Conservation (phyloP, 2,888 invertebrate species). For the Julus scanicus region DNA sequence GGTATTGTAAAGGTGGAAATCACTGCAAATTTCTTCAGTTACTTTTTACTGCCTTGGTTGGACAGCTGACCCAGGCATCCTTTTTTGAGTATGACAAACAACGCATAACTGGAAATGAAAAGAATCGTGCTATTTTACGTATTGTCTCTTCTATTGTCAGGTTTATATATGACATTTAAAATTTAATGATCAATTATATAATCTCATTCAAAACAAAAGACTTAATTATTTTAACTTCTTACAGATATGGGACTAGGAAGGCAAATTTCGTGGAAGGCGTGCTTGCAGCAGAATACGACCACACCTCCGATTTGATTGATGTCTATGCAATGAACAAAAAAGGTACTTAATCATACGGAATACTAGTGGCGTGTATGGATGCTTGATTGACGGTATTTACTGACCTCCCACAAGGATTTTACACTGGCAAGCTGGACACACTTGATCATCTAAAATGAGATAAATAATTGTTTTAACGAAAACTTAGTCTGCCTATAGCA, state of each 20-base stretch:
- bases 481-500: not conserved
- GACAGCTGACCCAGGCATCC: not conserved
- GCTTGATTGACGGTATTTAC: not conserved
- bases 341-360: slow-evolving; percentile 45
- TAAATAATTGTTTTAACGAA: slow-evolving; percentile 41
- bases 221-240: slow-evolving; percentile 58
- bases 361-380: not conserved
- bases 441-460: slow-evolving; percentile 75
- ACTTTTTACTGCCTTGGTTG: not conserved
- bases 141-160: not conserved
- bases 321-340: slow-evolving; percentile 69
- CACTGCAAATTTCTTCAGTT: not conserved
- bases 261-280: slow-evolving; percentile 88
- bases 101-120: slow-evolving; percentile 47
- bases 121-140: not conserved
- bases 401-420: slow-evolving; percentile 78
- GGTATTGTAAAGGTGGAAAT: not conserved
- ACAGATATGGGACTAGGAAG: slow-evolving; percentile 69
- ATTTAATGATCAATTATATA: too few relatives aligned
- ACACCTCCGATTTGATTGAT: slow-evolving; percentile 76
- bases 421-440: slow-evolving; percentile 83
- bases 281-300: slow-evolving; percentile 87
- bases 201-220: not conserved
- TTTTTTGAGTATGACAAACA: slow-evolving; percentile 51
- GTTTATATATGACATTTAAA: not conserved